Base-by-base conservation (phyloP, 2,888 invertebrate genomes). In the Drosophila falleni region DNA sequence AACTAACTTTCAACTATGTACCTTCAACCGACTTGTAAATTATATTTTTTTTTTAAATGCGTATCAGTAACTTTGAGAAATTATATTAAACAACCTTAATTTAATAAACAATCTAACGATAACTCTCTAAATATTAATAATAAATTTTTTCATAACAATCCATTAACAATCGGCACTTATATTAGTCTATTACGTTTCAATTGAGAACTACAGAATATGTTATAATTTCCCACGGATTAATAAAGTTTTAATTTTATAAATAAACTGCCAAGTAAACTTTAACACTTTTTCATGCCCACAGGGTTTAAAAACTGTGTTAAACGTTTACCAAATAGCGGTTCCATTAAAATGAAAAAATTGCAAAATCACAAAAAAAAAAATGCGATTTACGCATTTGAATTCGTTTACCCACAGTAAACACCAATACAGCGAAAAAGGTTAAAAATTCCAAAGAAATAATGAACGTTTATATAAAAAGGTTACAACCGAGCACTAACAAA, bases 351-450 rank as follows among this genome's bases (percentile, higher is more conserved):
- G 8, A 15, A 62, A 51, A 49, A 35, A 42, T 51, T 61, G 39
- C 9, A 53, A 49, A 65, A 50, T 58, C 60, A 69, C 46, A 59
- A 65, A 74, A 60, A 74, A n/a, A 55, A 23, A 23, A 59, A 66
- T 59, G 13, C 26, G 46, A 54, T 59, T 50, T 66, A 64, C 16
- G 46, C 16, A 60, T 63, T 69, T 29, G 26, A 58, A 41, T 39
- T 54, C 13, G 15, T 46, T 55, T 33, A 26, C 29, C 11, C 11
- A 16, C 13, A 65, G 49, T 15, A 49, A 64, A 54, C 19, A 42
- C 13, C 9, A 49, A 11, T 2, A 19, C 29, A 29, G 15, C n/a
- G 41, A 19, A 15, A 56, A 59, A 58, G 60, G 60, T 58, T 63
- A 39, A 50, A 50, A 64, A 41, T 51, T 56, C 60, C 44, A n/a